Evolutionary conservation across 1,140 invertebrate genomes (phyloP).

Genomic region (Choristoneura fumiferana): DNA sequence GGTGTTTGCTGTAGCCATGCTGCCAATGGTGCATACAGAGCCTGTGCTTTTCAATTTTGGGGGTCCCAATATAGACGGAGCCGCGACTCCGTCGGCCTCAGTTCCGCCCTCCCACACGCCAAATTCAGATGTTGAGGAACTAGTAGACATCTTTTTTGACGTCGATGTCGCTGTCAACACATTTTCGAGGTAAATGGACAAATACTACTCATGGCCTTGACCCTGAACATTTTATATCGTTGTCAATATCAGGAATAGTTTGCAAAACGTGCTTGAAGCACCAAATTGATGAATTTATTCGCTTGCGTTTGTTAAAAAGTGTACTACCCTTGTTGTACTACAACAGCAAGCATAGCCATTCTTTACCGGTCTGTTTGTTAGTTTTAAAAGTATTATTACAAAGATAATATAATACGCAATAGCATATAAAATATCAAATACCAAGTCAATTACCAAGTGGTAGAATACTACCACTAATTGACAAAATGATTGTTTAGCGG

Average conservation of each 20-base stretch:
- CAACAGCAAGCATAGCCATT: no score
- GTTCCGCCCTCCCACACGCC: conserved; percentile 62
- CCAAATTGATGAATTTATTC: no score
- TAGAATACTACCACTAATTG: no score
- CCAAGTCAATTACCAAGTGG: no score
- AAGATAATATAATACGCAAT: no score
- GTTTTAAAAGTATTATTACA: no score
- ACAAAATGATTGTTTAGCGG: no score
- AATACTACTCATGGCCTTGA: neutral
- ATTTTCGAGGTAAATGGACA: conserved; percentile 54
- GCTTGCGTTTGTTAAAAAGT: no score
- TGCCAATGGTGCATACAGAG: conserved; percentile 70
- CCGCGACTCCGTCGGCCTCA: conserved; percentile 48
- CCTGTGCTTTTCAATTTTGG: conserved; percentile 62
- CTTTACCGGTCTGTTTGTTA: no score
- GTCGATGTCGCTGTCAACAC: conserved; percentile 66
- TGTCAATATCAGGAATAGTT: conserved; percentile 7
- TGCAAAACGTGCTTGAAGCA: neutral
- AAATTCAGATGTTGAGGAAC: conserved; percentile 64
- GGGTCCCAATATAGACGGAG: conserved; percentile 53
- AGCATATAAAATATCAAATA: no score
- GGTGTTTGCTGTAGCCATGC: conserved; percentile 60
- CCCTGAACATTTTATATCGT: conserved; percentile 8
- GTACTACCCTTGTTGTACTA: no score
- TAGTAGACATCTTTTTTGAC: conserved; percentile 72